phyloP scores from a whole-genome alignment of 2,888 invertebrate genomes.

The Omphaloscelis lunosa region DNA sequence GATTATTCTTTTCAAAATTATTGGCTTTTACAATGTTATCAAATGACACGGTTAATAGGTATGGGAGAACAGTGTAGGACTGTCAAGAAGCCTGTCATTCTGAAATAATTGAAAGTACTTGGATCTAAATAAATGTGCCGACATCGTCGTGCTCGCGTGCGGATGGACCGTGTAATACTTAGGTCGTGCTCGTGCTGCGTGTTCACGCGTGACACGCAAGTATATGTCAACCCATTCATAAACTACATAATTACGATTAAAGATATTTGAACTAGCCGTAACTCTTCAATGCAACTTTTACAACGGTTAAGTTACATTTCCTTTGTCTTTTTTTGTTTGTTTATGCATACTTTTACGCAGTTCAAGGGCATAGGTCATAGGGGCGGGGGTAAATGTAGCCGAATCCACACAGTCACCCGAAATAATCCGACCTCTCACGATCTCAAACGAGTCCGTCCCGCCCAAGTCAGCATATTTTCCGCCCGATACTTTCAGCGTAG shows the following conservation, averaged over 20 bases:
- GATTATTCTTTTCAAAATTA: background rate
- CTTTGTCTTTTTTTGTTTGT: constrained; percentile 49
- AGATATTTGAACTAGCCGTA: constrained; percentile 12
- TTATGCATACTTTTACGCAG: constrained; percentile 26
- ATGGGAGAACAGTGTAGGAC: no score
- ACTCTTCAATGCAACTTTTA: background rate
- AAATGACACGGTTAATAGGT: background rate
- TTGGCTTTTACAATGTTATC: background rate
- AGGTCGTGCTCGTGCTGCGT: constrained; percentile 29
- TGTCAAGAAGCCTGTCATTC: background rate
- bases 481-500: constrained; percentile 34
- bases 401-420: constrained; percentile 37
- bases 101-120: constrained; percentile 12
- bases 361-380: constrained; percentile 50
- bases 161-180: constrained; percentile 29
- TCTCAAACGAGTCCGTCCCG: constrained; percentile 32
- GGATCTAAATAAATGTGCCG: constrained; percentile 22
- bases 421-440: constrained; percentile 40
- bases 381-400: constrained; percentile 12
- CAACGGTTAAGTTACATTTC: constrained; percentile 7
- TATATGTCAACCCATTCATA: constrained; percentile 45
- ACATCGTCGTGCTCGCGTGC: constrained; percentile 48
- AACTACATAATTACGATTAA: constrained; percentile 30
- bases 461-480: constrained; percentile 49
- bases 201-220: constrained; percentile 32